Evolutionary conservation across 2,113 vertebrate species (phyloP), one percentile per base, ranked within the genome.

Genomic region (Vanacampus margaritifer): DNA sequence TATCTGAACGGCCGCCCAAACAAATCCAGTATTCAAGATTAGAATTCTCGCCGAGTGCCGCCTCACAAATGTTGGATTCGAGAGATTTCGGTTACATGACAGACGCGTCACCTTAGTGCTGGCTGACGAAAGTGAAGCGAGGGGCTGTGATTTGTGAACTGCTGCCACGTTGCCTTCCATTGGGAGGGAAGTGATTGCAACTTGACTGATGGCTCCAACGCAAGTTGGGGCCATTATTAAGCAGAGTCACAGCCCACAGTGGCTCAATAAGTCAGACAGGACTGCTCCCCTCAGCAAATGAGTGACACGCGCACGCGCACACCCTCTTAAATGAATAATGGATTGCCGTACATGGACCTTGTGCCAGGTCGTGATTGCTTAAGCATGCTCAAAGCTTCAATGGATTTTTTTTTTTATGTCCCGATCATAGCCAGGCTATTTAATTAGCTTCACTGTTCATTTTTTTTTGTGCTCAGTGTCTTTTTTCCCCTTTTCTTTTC

Each of bases 281-380:
- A 82, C 73, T 72, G 76, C 80, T 81, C 84, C 82, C 68, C 79
- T 81, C 82, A 82, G 86, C 87, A 89, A 83, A 89, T 87, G 86
- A 83, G 61, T 62, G 60, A 62, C 37, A 62, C 78, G 45, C 69
- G 62, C 75, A 23, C 46, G 43, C 51, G 66, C 72, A 75, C 76
- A 74, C 73, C 76, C 72, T 81, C 76, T 57, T 73, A 74, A 63
- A 79, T 85, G 79, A 84, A 88, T 89, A 83, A 88, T 83, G 83
- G 83, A 86, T 86, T 81, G 75, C 59, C n/a, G 43, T 73, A 89
- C 83, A 83, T 6, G 77, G 76, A 81, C 86, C 84, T 83, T 81
- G 74, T 86, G 86, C 83, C 84, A 81, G 84, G 83, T 85, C 79
- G 81, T 81, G 83, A 87, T 86, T 85, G 79, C 81, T 83, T 72